Conservation (phyloP, 2,888 invertebrate species). For the Andrena flavipes region DNA sequence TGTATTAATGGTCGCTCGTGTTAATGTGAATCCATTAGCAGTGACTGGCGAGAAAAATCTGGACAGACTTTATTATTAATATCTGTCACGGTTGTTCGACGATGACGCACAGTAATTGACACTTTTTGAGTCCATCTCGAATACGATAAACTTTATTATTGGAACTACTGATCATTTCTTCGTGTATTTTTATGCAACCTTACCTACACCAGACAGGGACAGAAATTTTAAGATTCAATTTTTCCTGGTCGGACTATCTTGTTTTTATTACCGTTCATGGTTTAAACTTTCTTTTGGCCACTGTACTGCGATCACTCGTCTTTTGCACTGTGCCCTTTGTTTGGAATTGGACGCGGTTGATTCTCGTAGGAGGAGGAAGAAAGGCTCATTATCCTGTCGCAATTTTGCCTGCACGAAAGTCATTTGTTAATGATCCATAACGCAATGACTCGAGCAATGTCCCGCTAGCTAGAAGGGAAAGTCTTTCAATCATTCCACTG, state of each 20-base stretch:
- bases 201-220: no score
- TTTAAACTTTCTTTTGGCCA: no score
- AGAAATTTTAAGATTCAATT: no score
- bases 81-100: background rate
- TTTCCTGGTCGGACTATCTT: no score
- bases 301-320: no score
- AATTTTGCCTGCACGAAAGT: background rate
- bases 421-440: conserved; percentile 23
- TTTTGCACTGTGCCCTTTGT: background rate
- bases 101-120: conserved; percentile 19
- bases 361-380: background rate
- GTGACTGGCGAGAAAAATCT: background rate
- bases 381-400: conserved; percentile 7
- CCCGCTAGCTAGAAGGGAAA: conserved; percentile 29
- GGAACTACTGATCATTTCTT: background rate
- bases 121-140: background rate
- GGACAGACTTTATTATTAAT: conserved; percentile 23
- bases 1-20: conserved; percentile 1
- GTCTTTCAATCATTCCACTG: conserved; percentile 39
- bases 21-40: conserved; percentile 13
- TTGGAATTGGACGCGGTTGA: background rate
- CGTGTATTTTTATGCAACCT: no score
- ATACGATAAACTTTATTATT: conserved; percentile 2
- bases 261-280: no score
- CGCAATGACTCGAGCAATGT: conserved; percentile 11